phyloP scores from a whole-genome alignment of 2,797 vertebrate genomes.

The Poliocrania exsul region DNA sequence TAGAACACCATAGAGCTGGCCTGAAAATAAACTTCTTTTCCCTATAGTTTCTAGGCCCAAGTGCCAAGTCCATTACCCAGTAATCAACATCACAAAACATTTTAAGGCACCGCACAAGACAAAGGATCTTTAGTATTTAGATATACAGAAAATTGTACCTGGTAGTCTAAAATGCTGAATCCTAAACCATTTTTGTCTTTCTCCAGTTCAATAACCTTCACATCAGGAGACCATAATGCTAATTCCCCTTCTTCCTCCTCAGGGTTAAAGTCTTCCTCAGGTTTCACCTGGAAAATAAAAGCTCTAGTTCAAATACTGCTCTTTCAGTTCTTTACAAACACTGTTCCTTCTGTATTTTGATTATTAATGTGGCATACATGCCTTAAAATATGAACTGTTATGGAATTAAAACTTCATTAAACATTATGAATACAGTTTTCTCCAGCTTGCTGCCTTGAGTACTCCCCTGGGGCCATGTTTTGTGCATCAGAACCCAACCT shows the following conservation, averaged over 20 bases:
- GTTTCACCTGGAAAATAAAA: slow-evolving; percentile 67
- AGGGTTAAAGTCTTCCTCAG: background rate
- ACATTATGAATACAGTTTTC: background rate
- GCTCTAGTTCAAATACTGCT: background rate
- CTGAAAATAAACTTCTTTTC: background rate
- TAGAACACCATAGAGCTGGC: background rate
- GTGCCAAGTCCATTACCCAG: background rate
- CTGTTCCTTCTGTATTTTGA: background rate
- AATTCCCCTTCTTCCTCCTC: slow-evolving; percentile 88
- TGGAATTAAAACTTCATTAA: background rate
- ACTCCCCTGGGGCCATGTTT: background rate
- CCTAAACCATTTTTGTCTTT: slow-evolving; percentile 90
- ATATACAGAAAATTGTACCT: slow-evolving; percentile 78
- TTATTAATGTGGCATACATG: background rate
- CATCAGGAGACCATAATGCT: slow-evolving; percentile 90
- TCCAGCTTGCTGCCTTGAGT: background rate
- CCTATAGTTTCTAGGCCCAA: background rate
- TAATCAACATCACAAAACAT: background rate
- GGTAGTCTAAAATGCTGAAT: slow-evolving; percentile 98
- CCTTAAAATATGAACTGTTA: background rate
- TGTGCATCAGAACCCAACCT: background rate
- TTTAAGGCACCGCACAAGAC: background rate
- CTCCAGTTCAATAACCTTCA: slow-evolving; percentile 85
- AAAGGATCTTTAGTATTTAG: background rate
- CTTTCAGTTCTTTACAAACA: background rate